Evolutionary conservation across 2,113 vertebrate species (phyloP).

Genomic region (Xenotilapia longispinis): DNA sequence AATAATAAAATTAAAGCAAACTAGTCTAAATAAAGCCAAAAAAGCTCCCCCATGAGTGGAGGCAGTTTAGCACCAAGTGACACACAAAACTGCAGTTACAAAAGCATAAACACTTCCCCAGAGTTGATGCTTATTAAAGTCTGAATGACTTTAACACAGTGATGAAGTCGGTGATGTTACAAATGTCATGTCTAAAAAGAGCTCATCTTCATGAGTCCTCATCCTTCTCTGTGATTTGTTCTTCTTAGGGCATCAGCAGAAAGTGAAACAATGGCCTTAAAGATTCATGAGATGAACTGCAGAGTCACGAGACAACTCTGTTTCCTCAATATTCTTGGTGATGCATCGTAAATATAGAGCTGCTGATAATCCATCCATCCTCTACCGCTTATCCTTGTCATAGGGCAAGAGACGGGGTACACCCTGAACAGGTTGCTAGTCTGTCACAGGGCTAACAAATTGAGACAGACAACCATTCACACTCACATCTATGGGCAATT

Average conservation of each 20-base stretch:
- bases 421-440: background rate
- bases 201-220: background rate
- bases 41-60: background rate
- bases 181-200: background rate
- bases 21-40: background rate
- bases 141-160: background rate
- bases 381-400: background rate
- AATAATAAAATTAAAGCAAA: background rate
- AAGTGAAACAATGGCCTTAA: background rate
- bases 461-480: background rate
- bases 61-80: background rate
- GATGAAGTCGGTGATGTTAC: fast-evolving
- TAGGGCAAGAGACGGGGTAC: background rate
- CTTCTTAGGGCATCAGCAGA: background rate
- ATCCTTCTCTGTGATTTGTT: fast-evolving
- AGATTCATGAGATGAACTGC: background rate
- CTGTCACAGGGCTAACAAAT: background rate
- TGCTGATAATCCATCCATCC: background rate
- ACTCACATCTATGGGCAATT: background rate
- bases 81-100: background rate
- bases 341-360: fast-evolving
- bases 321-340: background rate
- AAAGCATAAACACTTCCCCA: background rate
- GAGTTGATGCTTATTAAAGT: background rate
- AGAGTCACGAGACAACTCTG: background rate